phyloP scores from a whole-genome alignment of 2,113 vertebrate genomes.

The Cyrtonyx montezumae region DNA sequence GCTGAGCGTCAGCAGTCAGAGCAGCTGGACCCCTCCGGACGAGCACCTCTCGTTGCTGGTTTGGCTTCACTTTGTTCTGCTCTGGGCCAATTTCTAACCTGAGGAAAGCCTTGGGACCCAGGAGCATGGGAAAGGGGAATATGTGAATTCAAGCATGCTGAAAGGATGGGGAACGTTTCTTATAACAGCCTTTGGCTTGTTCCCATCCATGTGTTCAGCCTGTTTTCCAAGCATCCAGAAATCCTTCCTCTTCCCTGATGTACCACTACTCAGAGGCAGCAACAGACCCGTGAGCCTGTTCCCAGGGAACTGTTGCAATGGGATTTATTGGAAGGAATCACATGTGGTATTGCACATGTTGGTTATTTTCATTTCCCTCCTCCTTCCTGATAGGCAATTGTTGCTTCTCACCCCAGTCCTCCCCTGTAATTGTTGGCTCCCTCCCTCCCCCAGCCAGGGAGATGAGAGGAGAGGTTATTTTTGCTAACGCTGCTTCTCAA shows the following conservation, averaged over 20 bases:
- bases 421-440: slow-evolving; percentile 3
- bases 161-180: neutral
- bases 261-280: neutral
- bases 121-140: neutral
- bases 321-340: slow-evolving; percentile 24
- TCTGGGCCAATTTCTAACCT: neutral
- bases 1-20: neutral
- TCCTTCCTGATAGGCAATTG: neutral
- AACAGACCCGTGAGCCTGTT: neutral
- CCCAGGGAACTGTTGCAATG: neutral
- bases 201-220: neutral
- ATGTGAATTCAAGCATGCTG: neutral
- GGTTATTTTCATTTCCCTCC: slow-evolving; percentile 22
- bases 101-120: neutral
- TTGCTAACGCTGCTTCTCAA: slow-evolving; percentile 42
- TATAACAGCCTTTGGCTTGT: neutral
- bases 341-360: neutral
- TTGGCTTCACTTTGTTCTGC: neutral
- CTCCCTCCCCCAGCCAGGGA: neutral
- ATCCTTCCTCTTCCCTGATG: slow-evolving; percentile 8
- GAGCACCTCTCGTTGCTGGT: neutral
- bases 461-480: slow-evolving; percentile 62
- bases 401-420: neutral
- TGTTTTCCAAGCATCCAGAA: slow-evolving; percentile 31
- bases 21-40: neutral